A percentile compares a stretch with the other conserved stretches of the same genome.
phyloP scores from a whole-genome alignment of 1,140 invertebrate genomes.

The Pentalonia nigronervosa region DNA sequence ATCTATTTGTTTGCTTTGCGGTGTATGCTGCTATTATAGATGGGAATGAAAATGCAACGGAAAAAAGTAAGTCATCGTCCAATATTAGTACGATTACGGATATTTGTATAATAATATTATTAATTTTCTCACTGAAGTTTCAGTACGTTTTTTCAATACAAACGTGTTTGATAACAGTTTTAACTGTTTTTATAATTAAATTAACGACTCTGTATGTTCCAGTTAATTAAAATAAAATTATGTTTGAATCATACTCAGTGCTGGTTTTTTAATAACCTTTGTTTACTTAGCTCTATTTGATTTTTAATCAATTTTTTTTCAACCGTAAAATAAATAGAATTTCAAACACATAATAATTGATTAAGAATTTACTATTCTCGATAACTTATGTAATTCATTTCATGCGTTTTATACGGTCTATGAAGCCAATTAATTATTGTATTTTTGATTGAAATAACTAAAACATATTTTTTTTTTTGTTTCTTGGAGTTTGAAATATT shows the following conservation, averaged over 20 bases:
- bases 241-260: neutral
- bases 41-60: constrained; percentile 68
- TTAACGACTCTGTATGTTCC: neutral
- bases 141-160: neutral
- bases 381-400: neutral
- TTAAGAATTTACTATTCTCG: neutral
- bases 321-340: neutral
- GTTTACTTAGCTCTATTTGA: neutral
- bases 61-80: constrained; percentile 65
- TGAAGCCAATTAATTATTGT: neutral
- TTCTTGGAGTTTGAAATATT: no score
- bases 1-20: constrained; percentile 58
- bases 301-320: neutral
- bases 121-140: neutral
- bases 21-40: constrained; percentile 64
- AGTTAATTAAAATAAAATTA: neutral
- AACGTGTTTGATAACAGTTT: neutral
- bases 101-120: neutral
- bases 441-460: neutral
- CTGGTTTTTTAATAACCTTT: neutral
- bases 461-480: neutral
- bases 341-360: neutral
- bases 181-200: neutral
- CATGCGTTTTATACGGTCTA: neutral
- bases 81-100: neutral